Base-by-base conservation (phyloP, 1,140 invertebrate species). In the Drosophila pallidifrons region DNA sequence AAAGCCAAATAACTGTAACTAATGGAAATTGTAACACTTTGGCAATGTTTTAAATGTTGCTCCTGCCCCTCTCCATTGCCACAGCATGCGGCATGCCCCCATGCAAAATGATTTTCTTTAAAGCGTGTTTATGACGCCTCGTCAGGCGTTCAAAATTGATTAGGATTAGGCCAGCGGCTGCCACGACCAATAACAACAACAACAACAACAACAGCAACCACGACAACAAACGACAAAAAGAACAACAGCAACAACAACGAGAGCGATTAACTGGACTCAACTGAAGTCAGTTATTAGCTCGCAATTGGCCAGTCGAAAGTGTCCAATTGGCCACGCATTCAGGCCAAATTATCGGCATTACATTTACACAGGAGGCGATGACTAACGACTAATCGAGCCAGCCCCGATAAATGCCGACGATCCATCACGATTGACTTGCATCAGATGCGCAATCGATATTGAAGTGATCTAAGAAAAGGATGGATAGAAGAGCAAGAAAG, bases 21-120 rank as follows among this genome's bases (percentile, higher is more conserved):
- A 88, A 89, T 88, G 83, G 85, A 88, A 88, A 88, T 85, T 88
- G 83, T 88, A 88, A 88, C 83, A 88, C 83, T 88, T 88, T 85
- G 83, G 73, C 80, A 88, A 80, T 77, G 74, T 86, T 86, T 70
- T 70, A 85, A 85, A 81, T 80, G 81, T 59, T 71, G 58, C 35
- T 8, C 58, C 58, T 69, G 51, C 68, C 55, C 46, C 55, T 25
- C 20, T 25, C 3, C 3, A 25, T 25, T 25, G 20, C 3, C 20
- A 5, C 8, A 43, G 20, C 10, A 47, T 32, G 11, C 51, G n/a
- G 16, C 43, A 16, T 16, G 60, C 60, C 7, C 30, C 49, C 71
- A 69, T 70, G 72, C 66, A 63, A 75, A 75, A 75, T 75, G 73
- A 76, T 76, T 81, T 79, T 81, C 76, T 85, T 61, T 75, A 65